These are phyloP conservation scores for Fregetta grallaria DNA, from an alignment of 2,113 vertebrate species.

Conservation along the genomic window DNA sequence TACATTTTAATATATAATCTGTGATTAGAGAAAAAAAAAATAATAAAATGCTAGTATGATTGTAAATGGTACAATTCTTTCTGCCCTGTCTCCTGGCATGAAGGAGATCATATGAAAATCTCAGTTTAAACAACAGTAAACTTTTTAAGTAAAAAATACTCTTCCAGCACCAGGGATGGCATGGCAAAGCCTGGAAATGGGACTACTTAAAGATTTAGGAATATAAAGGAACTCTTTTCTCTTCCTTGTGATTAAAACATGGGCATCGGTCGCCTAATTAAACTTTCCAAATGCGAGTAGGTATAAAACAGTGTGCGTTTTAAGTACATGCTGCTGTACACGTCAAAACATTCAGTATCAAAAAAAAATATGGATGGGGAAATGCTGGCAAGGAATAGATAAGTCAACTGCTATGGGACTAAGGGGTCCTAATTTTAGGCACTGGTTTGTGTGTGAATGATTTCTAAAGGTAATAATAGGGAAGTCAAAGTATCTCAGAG, in stretches of 20 bases:
- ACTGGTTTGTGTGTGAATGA: background rate
- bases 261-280: background rate
- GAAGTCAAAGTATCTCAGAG: background rate
- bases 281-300: rapidly evolving
- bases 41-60: background rate
- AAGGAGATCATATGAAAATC: background rate
- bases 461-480: background rate
- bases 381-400: background rate
- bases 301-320: rapidly evolving
- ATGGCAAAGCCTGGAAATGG: background rate
- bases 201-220: background rate
- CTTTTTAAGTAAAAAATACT: background rate
- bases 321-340: rapidly evolving
- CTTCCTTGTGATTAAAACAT: background rate
- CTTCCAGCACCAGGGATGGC: background rate
- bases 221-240: background rate
- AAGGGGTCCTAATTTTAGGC: rapidly evolving
- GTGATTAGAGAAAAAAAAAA: background rate
- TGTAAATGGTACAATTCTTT: background rate
- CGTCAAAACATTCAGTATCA: rapidly evolving
- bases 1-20: background rate
- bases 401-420: background rate
- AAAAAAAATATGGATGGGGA: background rate
- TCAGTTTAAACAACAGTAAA: background rate
- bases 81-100: background rate